A percentile compares a stretch with the other conserved stretches of the same genome.
These are phyloP conservation scores for Sebastiscus albofasciatus DNA, from an alignment of 2,797 vertebrate genomes.

Conservation along the genomic window DNA sequence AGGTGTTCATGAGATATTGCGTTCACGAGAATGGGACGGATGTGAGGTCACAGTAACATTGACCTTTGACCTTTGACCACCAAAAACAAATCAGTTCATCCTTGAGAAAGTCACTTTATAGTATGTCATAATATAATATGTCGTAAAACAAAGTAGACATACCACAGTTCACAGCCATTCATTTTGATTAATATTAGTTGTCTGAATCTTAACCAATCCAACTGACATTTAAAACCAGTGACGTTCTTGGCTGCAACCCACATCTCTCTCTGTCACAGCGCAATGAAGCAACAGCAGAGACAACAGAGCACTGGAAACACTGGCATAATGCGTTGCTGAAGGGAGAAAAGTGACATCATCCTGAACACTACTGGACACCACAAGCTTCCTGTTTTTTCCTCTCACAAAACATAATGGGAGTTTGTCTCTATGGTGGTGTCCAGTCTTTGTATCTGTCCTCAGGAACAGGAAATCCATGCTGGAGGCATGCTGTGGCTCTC, in stretches of 20 bases:
- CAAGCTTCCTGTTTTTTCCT: slow-evolving; percentile 48
- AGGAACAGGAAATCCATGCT: slow-evolving; percentile 57
- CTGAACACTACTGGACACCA: slow-evolving; percentile 35
- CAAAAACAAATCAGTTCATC: too few species aligned
- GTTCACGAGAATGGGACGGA: too few species aligned
- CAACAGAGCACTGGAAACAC: slow-evolving; percentile 26
- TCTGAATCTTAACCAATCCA: background rate
- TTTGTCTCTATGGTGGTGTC: slow-evolving; percentile 35
- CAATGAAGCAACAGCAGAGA: slow-evolving; percentile 19
- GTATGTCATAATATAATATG: background rate
- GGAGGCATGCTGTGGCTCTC: slow-evolving; percentile 11
- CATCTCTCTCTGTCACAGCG: background rate
- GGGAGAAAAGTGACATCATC: slow-evolving; percentile 57
- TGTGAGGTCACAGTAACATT: too few species aligned
- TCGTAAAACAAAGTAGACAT: background rate
- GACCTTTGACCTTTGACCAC: too few species aligned
- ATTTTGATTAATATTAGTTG: background rate
- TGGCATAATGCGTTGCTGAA: slow-evolving; percentile 17
- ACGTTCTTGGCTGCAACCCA: background rate
- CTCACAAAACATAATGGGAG: slow-evolving; percentile 50
- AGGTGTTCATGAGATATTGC: too few species aligned
- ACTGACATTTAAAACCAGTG: background rate
- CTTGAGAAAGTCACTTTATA: background rate
- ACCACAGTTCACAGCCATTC: background rate
- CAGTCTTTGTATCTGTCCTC: slow-evolving; percentile 60